Base-by-base conservation (phyloP, 2,888 invertebrate species). In the Callimorpha dominula region DNA sequence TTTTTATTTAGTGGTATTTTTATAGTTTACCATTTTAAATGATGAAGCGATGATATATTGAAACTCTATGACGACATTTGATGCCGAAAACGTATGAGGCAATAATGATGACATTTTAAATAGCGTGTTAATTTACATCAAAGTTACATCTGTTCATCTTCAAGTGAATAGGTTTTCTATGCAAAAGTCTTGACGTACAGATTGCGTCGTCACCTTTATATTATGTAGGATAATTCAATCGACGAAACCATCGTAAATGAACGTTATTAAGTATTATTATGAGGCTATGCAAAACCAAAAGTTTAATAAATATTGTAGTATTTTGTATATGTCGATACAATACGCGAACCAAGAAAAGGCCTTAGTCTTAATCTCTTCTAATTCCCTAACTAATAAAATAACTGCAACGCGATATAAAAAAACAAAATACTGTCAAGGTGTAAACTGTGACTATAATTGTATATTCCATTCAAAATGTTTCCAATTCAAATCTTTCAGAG, bases 271-370 rank as follows among this genome's bases (percentile, higher is more conserved):
- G 73, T 68, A 77, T 75, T 8, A 8, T 43, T 43, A 6, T 43
- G 43, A 8, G 8, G 4, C 43, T 43, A 43, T 43, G 4, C 8
- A 43, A 8, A 43, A 43, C 43, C 8, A 43, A 43, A 43, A 43
- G n/a, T 43, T 43, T 6, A 43, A 43, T 73, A 75, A 76, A 78
- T 74, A 20, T 81, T 72, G 65, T n/a, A 65, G 72, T 74, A 76
- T 81, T 75, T 75, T 76, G 76, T 78, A 81, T 76, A 77, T 82
- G 79, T 75, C 75, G 78, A 82, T 76, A 74, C 72, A 65, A 81
- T 76, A 76, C 73, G 77, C 75, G 79, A 78, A 75, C 68, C 69
- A 78, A 74, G 68, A 74, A 75, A 81, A 70, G 72, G 80, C 75
- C 76, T 75, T 46, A 76, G 75, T 74, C 79, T 79, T 79, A 76